Base-by-base conservation (phyloP, 1,140 invertebrate genomes). In the Apis florea region DNA sequence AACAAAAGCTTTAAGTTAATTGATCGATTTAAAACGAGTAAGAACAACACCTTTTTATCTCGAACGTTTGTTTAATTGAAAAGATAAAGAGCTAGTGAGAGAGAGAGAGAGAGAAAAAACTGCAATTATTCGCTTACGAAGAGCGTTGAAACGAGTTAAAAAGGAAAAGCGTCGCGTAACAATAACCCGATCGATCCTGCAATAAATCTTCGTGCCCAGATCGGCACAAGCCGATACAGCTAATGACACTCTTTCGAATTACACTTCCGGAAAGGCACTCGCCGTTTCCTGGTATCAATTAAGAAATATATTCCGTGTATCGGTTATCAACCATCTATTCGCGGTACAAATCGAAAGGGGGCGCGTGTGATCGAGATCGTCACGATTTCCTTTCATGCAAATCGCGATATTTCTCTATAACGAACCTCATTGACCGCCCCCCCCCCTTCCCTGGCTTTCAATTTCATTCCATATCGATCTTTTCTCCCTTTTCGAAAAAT, bases 391-490 rank as follows among this genome's bases (percentile, higher is more conserved):
- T 77, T 63, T 72, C 69, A n/a, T 68, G 74, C 71, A n/a, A 82
- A 78, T 71, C 59, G 40, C 58, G 9, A 79, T 61, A 79, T 3
- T 40, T 40, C 6, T 40, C 31, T 26, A 53, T 75, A 83, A 83
- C 80, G 75, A 86, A 86, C 77, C 71, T 68, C 84, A 53, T 72
- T 71, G 67, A 31, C 59, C 83, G 69, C 54, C n/a, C n/a, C n/a
- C n/a, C n/a, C n/a, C n/a, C n/a, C n/a, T n/a, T n/a, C n/a, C n/a
- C n/a, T n/a, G 69, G 79, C 79, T 74, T 83, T 74, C 54, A 53
- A 68, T 86, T 86, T 86, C 82, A 40, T 86, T 76, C 72, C 59
- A 71, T 79, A 83, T 85, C 84, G 66, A 86, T 79, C 83, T 58
- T 59, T 15, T 53, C 53, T 51, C 19, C 3, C 26, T 3, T 24